These are phyloP conservation scores for Ginglymostoma cirratum DNA, from an alignment of 2,113 vertebrate genomes.

Conservation along the genomic window DNA sequence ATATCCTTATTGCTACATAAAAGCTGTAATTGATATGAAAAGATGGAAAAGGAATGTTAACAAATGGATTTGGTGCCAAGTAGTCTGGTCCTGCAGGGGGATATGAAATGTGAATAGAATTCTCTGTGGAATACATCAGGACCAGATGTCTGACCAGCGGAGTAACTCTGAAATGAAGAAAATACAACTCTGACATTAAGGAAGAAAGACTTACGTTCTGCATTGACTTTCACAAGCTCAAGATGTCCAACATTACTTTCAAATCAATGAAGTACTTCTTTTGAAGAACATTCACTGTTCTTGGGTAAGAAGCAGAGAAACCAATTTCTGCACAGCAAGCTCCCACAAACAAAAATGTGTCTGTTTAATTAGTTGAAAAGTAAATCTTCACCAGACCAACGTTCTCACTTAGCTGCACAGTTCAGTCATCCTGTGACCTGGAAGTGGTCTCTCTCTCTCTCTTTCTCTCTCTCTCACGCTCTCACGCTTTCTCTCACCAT, in stretches of 20 bases:
- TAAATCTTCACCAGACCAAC: neutral
- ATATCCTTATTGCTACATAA: neutral
- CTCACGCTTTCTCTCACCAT: neutral
- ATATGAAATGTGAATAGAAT: neutral
- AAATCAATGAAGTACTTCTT: too few species aligned
- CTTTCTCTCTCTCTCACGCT: too few species aligned
- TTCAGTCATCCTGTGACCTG: neutral
- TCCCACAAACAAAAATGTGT: neutral
- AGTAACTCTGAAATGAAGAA: neutral
- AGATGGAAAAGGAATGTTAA: slow-evolving; percentile 4
- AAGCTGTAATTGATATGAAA: neutral
- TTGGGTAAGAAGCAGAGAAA: neutral
- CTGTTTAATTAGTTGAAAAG: neutral
- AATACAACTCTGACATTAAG: too few species aligned
- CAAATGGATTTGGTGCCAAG: neutral
- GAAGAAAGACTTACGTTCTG: too few species aligned
- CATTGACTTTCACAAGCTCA: too few species aligned
- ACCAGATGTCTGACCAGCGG: neutral
- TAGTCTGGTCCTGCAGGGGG: neutral
- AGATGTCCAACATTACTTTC: too few species aligned
- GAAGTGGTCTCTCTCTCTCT: too few species aligned
- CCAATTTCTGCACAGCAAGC: neutral
- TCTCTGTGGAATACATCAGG: neutral
- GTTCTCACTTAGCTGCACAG: neutral
- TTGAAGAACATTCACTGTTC: too few species aligned